A percentile compares a stretch with the other conserved stretches of the same genome.
These are phyloP conservation scores for Parazoanthus swiftii DNA, from an alignment of 92 coral and sea anemone genomes.

Conservation along the genomic window DNA sequence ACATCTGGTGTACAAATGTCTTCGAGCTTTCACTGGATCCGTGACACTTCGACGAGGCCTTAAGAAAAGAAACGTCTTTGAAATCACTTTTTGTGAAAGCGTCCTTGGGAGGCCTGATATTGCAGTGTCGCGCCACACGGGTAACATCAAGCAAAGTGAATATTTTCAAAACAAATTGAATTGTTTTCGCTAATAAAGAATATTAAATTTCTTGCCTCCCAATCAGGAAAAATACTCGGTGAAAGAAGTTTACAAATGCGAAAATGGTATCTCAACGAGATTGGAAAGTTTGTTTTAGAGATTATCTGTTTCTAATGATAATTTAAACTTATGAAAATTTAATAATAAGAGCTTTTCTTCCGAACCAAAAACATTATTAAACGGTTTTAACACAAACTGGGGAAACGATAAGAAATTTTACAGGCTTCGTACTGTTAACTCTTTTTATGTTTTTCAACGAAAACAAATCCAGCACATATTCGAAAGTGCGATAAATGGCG, in stretches of 20 bases:
- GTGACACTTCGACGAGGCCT: background rate
- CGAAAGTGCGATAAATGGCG: constrained; percentile 5
- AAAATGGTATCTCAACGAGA: constrained; percentile 38
- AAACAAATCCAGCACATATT: background rate
- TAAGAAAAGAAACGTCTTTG: constrained; percentile 19
- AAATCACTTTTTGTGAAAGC: constrained; percentile 31
- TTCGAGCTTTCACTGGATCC: background rate
- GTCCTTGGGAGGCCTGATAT: constrained; percentile 32
- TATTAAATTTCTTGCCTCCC: constrained; percentile 40
- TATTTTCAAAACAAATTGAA: constrained; percentile 44
- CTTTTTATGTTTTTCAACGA: background rate
- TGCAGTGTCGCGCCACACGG: constrained; percentile 24
- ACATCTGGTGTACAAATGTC: constrained; percentile 46
- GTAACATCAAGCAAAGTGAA: constrained; percentile 46
- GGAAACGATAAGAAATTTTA: background rate
- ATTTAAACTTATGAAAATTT: constrained; percentile 37
- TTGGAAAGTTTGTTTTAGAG: constrained; percentile 41
- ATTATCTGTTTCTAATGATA: constrained; percentile 31
- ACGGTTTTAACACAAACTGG: background rate
- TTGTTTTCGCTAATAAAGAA: constrained; percentile 41
- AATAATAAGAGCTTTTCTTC: constrained; percentile 37
- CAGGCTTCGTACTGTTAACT: background rate
- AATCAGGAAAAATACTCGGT: constrained; percentile 32
- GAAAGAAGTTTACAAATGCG: constrained; percentile 32
- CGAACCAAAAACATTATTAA: constrained; percentile 27